Percentiles rank a stretch among this genome's conserved stretches.
Evolutionary conservation across 64 coral and sea anemone genomes (phyloP).

Genomic region (Pocillopora damicornis): DNA sequence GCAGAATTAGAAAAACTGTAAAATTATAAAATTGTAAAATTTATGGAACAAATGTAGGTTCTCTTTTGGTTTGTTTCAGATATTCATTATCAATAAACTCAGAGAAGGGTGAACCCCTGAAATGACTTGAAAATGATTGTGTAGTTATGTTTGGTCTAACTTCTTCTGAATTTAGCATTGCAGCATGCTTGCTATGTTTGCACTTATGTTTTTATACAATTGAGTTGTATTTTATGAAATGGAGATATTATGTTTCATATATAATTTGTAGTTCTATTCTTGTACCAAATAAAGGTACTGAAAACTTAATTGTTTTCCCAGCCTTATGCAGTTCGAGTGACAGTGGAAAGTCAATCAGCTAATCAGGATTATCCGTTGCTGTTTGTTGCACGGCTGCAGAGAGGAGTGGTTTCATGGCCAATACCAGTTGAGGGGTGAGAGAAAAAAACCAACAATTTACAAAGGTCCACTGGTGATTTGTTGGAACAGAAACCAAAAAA

Average conservation of each 20-base stretch:
- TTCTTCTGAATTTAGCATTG: too few relatives aligned
- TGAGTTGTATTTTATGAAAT: too few relatives aligned
- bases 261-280: background rate
- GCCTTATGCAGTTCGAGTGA: slow-evolving; percentile 62
- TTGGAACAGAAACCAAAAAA: background rate
- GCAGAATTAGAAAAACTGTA: too few relatives aligned
- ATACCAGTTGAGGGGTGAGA: slow-evolving; percentile 83
- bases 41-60: too few relatives aligned
- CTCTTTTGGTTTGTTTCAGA: too few relatives aligned
- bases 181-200: too few relatives aligned
- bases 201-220: too few relatives aligned
- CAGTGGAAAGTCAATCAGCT: slow-evolving; percentile 66
- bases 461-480: background rate
- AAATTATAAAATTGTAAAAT: too few relatives aligned
- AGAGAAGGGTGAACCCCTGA: too few relatives aligned
- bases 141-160: too few relatives aligned
- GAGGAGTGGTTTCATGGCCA: slow-evolving; percentile 83
- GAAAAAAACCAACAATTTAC: background rate
- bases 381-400: slow-evolving; percentile 79
- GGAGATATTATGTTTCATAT: background rate
- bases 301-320: background rate
- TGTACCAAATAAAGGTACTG: background rate
- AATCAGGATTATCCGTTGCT: slow-evolving; percentile 60
- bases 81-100: too few relatives aligned
- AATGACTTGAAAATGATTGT: too few relatives aligned